Conservation (phyloP, 2,888 invertebrate genomes). For the Dendrolimus houi region DNA sequence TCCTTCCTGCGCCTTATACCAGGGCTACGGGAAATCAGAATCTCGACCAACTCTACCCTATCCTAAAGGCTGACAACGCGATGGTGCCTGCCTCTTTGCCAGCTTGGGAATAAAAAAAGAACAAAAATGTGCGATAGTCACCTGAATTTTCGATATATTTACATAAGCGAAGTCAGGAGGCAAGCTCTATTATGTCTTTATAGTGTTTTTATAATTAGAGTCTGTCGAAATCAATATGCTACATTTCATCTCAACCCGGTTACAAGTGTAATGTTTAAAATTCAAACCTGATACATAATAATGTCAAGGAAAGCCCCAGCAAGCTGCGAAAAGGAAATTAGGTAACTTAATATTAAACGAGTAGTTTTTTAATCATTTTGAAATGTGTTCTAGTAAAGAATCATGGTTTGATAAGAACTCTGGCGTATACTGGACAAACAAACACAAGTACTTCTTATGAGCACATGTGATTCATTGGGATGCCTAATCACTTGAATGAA, state of each 20-base stretch:
- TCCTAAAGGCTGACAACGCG: too few relatives aligned
- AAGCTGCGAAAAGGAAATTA: neutral
- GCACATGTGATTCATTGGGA: neutral
- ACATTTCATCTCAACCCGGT: neutral
- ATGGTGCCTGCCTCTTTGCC: too few relatives aligned
- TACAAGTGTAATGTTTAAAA: neutral
- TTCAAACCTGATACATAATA: neutral
- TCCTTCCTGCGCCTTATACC: too few relatives aligned
- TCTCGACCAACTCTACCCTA: too few relatives aligned
- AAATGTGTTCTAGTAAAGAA: neutral
- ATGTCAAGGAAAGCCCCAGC: neutral
- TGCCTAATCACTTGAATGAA: neutral
- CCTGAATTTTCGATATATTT: too few relatives aligned
- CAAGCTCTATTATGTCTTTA: too few relatives aligned
- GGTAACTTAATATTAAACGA: neutral
- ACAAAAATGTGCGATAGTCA: too few relatives aligned
- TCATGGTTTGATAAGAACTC: neutral
- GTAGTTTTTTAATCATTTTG: neutral
- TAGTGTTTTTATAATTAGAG: neutral
- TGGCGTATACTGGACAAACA: neutral
- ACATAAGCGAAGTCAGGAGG: too few relatives aligned
- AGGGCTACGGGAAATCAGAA: too few relatives aligned
- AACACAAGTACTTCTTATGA: neutral
- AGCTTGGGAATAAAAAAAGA: too few relatives aligned
- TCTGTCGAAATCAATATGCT: neutral